A percentile compares a stretch with the other conserved stretches of the same genome.
These are phyloP conservation scores for Diadema setosum DNA, from an alignment of 35 echinoderm and acorn worm genomes.

Conservation along the genomic window DNA sequence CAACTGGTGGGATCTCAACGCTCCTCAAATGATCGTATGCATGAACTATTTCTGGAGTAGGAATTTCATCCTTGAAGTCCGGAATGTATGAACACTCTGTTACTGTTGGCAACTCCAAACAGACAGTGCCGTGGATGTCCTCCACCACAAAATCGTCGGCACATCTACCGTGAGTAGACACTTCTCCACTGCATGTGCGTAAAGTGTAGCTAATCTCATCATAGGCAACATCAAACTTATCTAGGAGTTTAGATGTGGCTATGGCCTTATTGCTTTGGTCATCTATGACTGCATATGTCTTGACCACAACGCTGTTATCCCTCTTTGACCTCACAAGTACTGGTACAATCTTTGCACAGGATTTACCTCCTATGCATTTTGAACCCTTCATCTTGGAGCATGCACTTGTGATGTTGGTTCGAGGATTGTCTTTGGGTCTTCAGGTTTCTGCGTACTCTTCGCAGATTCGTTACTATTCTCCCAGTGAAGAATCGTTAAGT, in stretches of 20 bases:
- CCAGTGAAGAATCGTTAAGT: background rate
- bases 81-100: constrained; percentile 14
- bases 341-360: background rate
- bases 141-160: no score
- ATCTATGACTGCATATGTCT: no score
- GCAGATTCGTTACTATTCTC: background rate
- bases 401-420: no score
- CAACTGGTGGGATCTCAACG: no score
- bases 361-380: background rate
- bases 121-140: no score
- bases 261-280: no score
- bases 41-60: background rate
- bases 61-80: constrained; percentile 12
- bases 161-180: no score
- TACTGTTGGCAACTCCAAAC: constrained; percentile 5
- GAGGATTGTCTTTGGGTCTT: background rate
- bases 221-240: constrained; percentile 8
- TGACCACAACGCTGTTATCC: background rate
- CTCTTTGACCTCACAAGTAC: constrained; percentile 25
- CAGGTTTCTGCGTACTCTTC: no score
- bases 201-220: background rate
- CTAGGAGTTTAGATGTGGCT: background rate
- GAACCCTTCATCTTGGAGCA: no score
- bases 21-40: no score
- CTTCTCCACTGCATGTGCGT: no score